phyloP scores from a whole-genome alignment of 2,113 vertebrate species.

The Lasiurus cinereus region DNA sequence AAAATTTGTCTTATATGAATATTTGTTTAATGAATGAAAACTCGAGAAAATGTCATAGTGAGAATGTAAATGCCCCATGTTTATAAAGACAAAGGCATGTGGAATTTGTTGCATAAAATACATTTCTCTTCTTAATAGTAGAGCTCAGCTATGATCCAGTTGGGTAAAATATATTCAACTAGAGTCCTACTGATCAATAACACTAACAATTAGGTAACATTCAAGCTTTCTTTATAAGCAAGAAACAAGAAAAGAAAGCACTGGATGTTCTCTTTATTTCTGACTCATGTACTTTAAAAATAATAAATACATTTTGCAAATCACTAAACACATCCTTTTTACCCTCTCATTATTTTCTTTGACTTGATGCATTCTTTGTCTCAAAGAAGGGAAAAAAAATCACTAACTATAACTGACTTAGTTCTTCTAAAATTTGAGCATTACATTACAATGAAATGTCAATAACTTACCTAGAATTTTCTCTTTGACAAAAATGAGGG shows the following conservation, averaged over 20 bases:
- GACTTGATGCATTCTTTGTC: not conserved
- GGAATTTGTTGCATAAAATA: not conserved
- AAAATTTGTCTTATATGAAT: not conserved
- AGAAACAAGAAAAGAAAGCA: not conserved
- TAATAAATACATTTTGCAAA: not conserved
- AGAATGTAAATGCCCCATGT: not conserved
- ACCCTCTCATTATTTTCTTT: not conserved
- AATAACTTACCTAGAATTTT: not conserved
- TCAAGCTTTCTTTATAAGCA: not conserved
- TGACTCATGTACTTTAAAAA: not conserved
- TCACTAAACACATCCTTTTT: not conserved
- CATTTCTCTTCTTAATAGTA: not conserved
- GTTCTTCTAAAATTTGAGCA: not conserved
- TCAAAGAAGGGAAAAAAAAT: not conserved
- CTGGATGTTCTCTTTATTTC: not conserved
- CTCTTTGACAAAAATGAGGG: not conserved
- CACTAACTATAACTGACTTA: not conserved
- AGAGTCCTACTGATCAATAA: not conserved
- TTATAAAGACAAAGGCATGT: not conserved
- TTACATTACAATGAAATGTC: not conserved
- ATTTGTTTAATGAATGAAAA: not conserved
- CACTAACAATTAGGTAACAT: not conserved
- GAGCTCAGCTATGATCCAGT: not conserved
- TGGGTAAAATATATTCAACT: not conserved
- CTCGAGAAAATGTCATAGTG: not conserved